Evolutionary conservation across 2,888 invertebrate species (phyloP).

Genomic region (Teleiodes luculella): DNA sequence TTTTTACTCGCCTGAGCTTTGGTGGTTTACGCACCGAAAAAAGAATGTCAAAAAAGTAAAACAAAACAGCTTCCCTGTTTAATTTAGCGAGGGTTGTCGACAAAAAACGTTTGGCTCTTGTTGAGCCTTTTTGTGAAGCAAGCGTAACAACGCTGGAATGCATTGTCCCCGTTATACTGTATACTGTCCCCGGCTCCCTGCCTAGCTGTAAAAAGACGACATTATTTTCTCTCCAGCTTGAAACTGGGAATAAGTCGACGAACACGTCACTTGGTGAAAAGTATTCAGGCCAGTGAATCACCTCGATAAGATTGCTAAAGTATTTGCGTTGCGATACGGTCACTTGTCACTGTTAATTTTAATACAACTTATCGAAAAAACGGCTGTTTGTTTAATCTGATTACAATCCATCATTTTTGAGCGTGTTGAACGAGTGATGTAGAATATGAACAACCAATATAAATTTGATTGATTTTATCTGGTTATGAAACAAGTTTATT

Average conservation of each 20-base stretch:
- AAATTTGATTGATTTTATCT: too few species aligned
- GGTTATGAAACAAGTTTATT: too few species aligned
- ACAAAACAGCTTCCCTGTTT: slow-evolving; percentile 70
- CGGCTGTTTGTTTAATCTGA: neutral
- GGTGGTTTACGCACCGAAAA: slow-evolving; percentile 48
- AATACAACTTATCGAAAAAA: neutral
- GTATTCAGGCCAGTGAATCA: slow-evolving; percentile 49
- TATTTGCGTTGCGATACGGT: neutral
- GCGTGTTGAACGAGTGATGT: neutral
- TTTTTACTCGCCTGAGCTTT: slow-evolving; percentile 29
- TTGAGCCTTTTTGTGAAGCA: slow-evolving; percentile 67
- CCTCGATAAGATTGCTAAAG: slow-evolving; percentile 20
- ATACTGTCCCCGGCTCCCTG: slow-evolving; percentile 44
- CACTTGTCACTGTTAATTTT: neutral
- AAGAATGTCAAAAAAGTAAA: slow-evolving; percentile 52
- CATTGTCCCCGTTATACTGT: slow-evolving; percentile 67
- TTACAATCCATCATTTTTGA: neutral
- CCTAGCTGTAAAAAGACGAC: slow-evolving; percentile 52
- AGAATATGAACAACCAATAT: too few species aligned
- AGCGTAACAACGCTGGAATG: slow-evolving; percentile 68
- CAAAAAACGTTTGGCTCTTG: slow-evolving; percentile 65
- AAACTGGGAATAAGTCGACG: slow-evolving; percentile 48
- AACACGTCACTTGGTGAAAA: slow-evolving; percentile 36
- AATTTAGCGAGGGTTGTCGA: slow-evolving; percentile 71
- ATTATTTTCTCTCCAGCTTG: slow-evolving; percentile 44